Evolutionary conservation across 30 jellyfish, hydroid and myxozoan genomes (phyloP).

Genomic region (Hydractinia echinata): DNA sequence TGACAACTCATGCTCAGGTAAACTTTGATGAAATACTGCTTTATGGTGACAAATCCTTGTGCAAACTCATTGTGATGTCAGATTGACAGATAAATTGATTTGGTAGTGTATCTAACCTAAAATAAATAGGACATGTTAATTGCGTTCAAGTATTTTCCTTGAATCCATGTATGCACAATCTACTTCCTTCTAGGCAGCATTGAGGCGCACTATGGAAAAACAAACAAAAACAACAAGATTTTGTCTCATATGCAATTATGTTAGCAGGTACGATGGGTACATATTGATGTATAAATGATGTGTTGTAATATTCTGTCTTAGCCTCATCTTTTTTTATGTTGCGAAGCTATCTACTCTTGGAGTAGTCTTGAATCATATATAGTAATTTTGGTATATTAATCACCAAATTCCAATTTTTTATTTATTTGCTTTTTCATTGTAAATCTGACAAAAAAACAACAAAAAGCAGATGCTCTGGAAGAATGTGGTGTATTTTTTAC

Average conservation of each 20-base stretch:
- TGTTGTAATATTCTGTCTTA: too few relatives aligned
- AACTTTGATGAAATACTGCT: not conserved
- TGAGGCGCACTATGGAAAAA: constrained; percentile 93
- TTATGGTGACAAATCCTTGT: not conserved
- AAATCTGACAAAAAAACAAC: too few relatives aligned
- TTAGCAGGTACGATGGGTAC: constrained; percentile 60
- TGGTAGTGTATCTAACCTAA: not conserved
- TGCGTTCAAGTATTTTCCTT: not conserved
- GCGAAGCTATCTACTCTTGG: too few relatives aligned
- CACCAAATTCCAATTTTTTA: too few relatives aligned
- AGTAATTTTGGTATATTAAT: too few relatives aligned
- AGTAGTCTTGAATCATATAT: too few relatives aligned
- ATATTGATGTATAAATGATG: too few relatives aligned
- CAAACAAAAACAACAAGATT: constrained; percentile 93
- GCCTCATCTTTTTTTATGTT: not conserved
- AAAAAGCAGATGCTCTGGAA: too few relatives aligned
- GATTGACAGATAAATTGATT: not conserved
- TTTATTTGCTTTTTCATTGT: too few relatives aligned
- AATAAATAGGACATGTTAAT: not conserved
- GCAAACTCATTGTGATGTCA: not conserved
- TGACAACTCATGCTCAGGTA: constrained; percentile 98
- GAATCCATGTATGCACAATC: not conserved
- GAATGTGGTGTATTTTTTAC: too few relatives aligned
- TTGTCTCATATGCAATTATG: constrained; percentile 93
- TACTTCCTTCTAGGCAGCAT: constrained; percentile 71